Evolutionary conservation across 37 sponge, comb jelly and placozoan species (phyloP).

Genomic region (Geodia barretti): DNA sequence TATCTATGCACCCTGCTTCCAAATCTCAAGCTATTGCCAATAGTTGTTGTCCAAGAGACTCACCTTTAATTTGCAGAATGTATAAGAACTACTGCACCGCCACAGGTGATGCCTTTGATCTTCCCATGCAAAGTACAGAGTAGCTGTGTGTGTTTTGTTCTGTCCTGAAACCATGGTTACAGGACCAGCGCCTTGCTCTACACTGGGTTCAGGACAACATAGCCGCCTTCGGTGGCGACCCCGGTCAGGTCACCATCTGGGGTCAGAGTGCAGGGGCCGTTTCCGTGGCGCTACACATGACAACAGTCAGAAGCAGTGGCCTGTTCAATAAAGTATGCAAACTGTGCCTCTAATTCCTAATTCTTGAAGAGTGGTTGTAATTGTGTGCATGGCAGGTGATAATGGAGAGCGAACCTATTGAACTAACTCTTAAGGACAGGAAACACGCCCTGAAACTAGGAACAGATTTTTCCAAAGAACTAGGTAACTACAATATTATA

Average conservation of each 20-base stretch:
- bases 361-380: neutral
- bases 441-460: slow-evolving; percentile 57
- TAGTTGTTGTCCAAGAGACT: no score
- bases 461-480: slow-evolving; percentile 54
- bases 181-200: slow-evolving; percentile 83
- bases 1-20: no score
- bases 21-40: no score
- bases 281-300: slow-evolving; percentile 69
- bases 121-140: no score
- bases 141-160: neutral
- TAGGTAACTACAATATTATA: no score
- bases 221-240: slow-evolving; percentile 82
- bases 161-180: neutral
- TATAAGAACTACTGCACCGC: no score
- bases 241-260: slow-evolving; percentile 64
- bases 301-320: slow-evolving; percentile 60
- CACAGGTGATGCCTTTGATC: no score
- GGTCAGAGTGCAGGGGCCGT: slow-evolving; percentile 93
- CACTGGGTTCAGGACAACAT: slow-evolving; percentile 85
- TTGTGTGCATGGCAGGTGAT: slow-evolving; percentile 44
- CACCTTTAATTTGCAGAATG: no score
- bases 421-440: slow-evolving; percentile 38
- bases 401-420: slow-evolving; percentile 81
- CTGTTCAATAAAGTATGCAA: slow-evolving; percentile 76
- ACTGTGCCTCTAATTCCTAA: neutral